Conservation (phyloP, 2,888 invertebrate species). For the Aquatica leii region DNA sequence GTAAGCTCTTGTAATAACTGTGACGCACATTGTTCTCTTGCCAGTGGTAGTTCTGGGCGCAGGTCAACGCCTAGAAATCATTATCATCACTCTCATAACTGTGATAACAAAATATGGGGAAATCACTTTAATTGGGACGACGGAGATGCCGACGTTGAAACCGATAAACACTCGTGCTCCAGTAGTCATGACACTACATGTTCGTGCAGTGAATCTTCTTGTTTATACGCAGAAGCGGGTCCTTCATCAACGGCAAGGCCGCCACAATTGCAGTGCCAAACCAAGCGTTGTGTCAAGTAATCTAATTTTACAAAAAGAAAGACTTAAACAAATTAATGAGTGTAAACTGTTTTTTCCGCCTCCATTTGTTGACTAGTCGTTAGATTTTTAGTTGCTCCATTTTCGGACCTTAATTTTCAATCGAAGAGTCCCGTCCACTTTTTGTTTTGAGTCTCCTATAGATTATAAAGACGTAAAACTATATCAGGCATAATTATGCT, state of each 20-base stretch:
- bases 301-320: neutral
- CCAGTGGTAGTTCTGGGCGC: conserved; percentile 57
- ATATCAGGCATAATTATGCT: conserved; percentile 2
- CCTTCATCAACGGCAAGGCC: conserved; percentile 51
- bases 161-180: conserved; percentile 62
- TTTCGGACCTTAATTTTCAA: conserved; percentile 9
- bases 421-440: conserved; percentile 11
- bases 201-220: conserved; percentile 71
- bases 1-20: conserved; percentile 57
- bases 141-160: conserved; percentile 63
- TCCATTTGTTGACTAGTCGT: conserved; percentile 33
- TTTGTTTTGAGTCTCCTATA: neutral
- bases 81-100: conserved; percentile 53
- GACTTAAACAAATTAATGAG: conserved; percentile 25
- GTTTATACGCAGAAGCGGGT: conserved; percentile 69
- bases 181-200: conserved; percentile 66
- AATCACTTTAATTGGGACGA: conserved; percentile 56
- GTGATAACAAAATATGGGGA: conserved; percentile 55
- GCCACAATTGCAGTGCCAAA: conserved; percentile 48
- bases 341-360: conserved; percentile 6
- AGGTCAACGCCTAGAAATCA: conserved; percentile 54
- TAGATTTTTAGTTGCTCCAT: conserved; percentile 24
- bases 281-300: conserved; percentile 46
- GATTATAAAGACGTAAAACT: neutral
- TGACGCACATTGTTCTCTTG: conserved; percentile 56